Base-by-base conservation (phyloP, 2,113 vertebrate genomes). In the Chloebia gouldiae region DNA sequence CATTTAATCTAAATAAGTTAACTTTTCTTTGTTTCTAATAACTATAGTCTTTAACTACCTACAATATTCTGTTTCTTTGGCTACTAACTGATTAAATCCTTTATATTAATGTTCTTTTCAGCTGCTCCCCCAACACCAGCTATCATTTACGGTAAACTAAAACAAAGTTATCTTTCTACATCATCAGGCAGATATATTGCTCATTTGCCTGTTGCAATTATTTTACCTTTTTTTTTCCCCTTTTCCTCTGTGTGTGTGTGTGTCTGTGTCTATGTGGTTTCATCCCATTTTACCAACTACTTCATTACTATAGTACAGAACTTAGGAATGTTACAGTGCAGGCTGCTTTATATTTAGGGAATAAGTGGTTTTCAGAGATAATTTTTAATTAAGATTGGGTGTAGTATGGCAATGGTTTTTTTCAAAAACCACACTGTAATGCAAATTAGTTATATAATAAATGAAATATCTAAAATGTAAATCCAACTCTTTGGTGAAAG, bases 141-240 rank as follows among this genome's bases (percentile, higher is more conserved):
- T 97, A 96, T 99, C 93, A 95, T 98, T 98, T 97, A 99, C 98
- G 99, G 99, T 99, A 99, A 99, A 99, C 97, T 97, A 96, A 98
- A 97, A 90, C 13, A 27, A 92, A 97, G 50, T 97, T 97, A 42
- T 97, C 88, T 94, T 95, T 96, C 91, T 97, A 92, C 78, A 21
- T 96, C 93, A 71, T 95, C 93, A 97, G 78, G 95, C 83, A 88
- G 91, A 88, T 77, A 57, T 63, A 69, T 81, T 97, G 97, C 94
- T 93, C 69, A 79, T 89, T 92, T 96, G 39, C 75, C 69, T 95
- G 20, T 83, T 97, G 44, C 82, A 78, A 31, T 53, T 75, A 85
- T 76, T 75, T 95, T 78, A 33, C 22, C 33, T 23, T 45, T 13
- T 69, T 60, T 93, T 39, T 75, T 28, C 5, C 5, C 49, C 44